Base-by-base conservation (phyloP, 1,140 invertebrate species). In the Zaprionus tsacasi region DNA sequence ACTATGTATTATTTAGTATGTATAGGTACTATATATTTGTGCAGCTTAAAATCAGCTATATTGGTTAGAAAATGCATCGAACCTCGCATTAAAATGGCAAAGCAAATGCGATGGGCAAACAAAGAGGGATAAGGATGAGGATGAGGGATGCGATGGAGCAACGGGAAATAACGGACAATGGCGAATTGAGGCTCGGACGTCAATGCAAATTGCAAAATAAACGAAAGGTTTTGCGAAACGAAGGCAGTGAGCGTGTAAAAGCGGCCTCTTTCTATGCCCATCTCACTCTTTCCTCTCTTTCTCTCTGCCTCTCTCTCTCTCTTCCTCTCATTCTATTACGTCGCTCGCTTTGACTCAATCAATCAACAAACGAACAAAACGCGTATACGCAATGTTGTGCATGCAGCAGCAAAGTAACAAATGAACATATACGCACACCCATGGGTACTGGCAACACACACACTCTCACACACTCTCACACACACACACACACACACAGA, bases 351-450 rank as follows among this genome's bases (percentile, higher is more conserved):
- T 74, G 76, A 81, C 72, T 78, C 82, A 91, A 91, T 91, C 87
- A 86, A 91, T 91, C 87, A 91, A 91, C 81, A 82, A 82, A 81
- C 69, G 81, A 83, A 89, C 80, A 83, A 89, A 89, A 78, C 85
- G 85, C 81, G 85, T 89, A 89, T 89, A 89, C 85, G 85, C 85
- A 88, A 75, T 85, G 85, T 88, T 88, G 74, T 89, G 70, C 73
- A 58, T 60, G 61, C 70, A 50, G 70, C 73, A 66, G 48, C 85
- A 88, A 83, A 78, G 83, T 83, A 83, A 85, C 83, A 87, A 89
- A 87, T 78, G 83, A 80, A 78, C 70, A 80, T 67, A 76, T 48
- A 40, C 60, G 54, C 55, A 67, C 25, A 40, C 11, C 4, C 27
- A 30, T 30, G 27, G 27, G 27, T 30, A 74, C 63, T 21, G 21